Conservation (phyloP, 2,888 invertebrate species). For the Cephus runcator region DNA sequence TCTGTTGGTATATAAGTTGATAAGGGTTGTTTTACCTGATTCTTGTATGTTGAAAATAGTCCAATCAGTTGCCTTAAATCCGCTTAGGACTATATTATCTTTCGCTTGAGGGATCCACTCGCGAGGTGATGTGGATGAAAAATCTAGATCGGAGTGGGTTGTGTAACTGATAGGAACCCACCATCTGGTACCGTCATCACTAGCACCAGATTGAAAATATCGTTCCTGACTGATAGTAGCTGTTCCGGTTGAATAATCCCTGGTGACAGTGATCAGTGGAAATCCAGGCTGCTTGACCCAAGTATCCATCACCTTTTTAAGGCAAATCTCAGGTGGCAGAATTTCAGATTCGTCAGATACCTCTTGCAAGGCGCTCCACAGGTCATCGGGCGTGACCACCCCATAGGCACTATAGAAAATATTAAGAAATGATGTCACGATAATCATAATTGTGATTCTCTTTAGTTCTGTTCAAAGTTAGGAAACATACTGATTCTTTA, state of each 20-base stretch:
- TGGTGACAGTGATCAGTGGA: conserved; percentile 71
- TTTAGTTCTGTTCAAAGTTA: background rate
- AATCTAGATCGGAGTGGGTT: conserved; percentile 25
- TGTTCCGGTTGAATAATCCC: conserved; percentile 65
- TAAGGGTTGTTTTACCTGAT: conserved; percentile 66
- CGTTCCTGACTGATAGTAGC: conserved; percentile 66
- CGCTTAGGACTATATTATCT: conserved; percentile 22
- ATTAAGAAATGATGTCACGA: background rate
- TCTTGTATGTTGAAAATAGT: conserved; percentile 72
- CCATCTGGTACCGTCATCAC: conserved; percentile 31
- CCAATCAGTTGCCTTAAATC: conserved; percentile 65
- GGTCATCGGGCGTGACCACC: conserved; percentile 66
- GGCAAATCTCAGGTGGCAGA: conserved; percentile 54
- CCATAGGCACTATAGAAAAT: conserved; percentile 22
- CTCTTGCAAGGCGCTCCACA: conserved; percentile 58
- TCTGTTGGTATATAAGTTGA: background rate
- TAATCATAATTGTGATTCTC: no score
- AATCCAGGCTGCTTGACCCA: conserved; percentile 77
- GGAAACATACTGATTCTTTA: conserved; percentile 47
- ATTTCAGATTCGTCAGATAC: conserved; percentile 11
- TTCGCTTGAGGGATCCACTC: conserved; percentile 26
- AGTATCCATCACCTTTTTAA: conserved; percentile 60
- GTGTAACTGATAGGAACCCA: conserved; percentile 50
- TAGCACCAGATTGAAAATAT: conserved; percentile 20
- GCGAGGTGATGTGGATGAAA: conserved; percentile 26